phyloP scores from a whole-genome alignment of 1,140 invertebrate species.

The Cydia fagiglandana region DNA sequence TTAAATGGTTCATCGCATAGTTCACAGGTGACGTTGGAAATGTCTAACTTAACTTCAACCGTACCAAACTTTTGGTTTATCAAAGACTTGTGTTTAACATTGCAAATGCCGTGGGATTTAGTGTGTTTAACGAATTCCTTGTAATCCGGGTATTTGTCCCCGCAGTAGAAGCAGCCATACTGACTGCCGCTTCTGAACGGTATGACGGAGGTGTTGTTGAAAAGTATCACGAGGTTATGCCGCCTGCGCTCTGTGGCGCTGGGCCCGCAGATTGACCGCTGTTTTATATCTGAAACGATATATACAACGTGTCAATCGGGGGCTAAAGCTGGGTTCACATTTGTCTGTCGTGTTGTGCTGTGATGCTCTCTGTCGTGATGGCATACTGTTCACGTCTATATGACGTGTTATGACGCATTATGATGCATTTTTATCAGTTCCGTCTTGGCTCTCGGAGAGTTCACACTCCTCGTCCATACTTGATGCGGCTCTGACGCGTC shows the following conservation, averaged over 20 bases:
- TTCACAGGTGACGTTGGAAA: constrained; percentile 34
- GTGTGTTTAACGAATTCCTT: constrained; percentile 36
- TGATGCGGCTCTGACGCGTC: too few species aligned
- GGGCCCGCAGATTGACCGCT: not conserved
- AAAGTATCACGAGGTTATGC: constrained; percentile 36
- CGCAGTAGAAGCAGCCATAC: constrained; percentile 37
- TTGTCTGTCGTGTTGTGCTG: too few species aligned
- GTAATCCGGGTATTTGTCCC: not conserved
- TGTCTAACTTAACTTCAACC: constrained; percentile 35
- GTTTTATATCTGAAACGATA: constrained; percentile 67
- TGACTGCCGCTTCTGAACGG: constrained; percentile 36
- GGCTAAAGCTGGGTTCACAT: not conserved
- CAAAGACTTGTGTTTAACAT: constrained; percentile 21
- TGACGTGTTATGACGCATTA: too few species aligned
- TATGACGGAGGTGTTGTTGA: constrained; percentile 34
- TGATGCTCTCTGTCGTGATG: too few species aligned
- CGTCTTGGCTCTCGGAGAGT: too few species aligned
- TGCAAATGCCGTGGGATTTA: constrained; percentile 27
- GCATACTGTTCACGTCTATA: too few species aligned
- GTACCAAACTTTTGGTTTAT: constrained; percentile 1
- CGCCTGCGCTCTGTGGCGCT: constrained; percentile 43
- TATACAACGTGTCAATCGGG: constrained; percentile 36
- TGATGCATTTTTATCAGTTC: too few species aligned
- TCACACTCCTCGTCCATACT: too few species aligned
- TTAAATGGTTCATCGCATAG: constrained; percentile 32